Percentiles rank a stretch among this genome's conserved stretches.
Evolutionary conservation across 1,140 invertebrate genomes (phyloP).

Genomic region (Diploscapter pachys): DNA sequence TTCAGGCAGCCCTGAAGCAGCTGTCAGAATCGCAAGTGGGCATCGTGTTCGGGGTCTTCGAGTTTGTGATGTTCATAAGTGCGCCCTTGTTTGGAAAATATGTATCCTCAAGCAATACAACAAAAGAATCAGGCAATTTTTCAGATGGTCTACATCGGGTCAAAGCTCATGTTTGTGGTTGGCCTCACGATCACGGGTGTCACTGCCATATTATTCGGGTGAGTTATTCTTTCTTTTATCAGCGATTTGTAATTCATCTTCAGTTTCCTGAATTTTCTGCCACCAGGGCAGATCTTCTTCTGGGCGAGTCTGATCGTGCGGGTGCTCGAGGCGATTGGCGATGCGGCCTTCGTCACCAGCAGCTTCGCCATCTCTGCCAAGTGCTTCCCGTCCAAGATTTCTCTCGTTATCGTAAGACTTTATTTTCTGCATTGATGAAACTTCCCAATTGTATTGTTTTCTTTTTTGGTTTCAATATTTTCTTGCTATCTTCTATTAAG

Average conservation of each 20-base stretch:
- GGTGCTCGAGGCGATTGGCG: constrained; percentile 79
- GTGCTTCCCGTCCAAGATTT: constrained; percentile 83
- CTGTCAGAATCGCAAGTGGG: constrained; percentile 81
- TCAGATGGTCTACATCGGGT: constrained; percentile 75
- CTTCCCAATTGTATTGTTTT: no score
- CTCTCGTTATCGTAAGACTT: constrained; percentile 78
- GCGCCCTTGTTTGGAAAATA: constrained; percentile 83
- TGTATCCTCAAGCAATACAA: constrained; percentile 59
- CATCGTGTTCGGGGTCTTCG: constrained; percentile 85
- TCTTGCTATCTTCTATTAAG: no score
- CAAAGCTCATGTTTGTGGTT: constrained; percentile 78
- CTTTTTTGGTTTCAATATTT: no score
- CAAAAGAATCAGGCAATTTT: neutral
- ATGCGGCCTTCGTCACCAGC: constrained; percentile 84
- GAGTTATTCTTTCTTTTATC: no score
- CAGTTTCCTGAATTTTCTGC: constrained; percentile 72
- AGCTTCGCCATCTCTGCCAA: constrained; percentile 88
- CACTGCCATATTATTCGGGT: constrained; percentile 47
- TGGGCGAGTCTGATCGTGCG: constrained; percentile 78
- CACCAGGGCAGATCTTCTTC: constrained; percentile 79
- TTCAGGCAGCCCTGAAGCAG: constrained; percentile 78
- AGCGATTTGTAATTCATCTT: constrained; percentile 41
- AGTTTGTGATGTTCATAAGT: constrained; percentile 82
- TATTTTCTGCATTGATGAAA: no score
- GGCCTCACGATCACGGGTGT: constrained; percentile 78